Conservation (phyloP, 2,113 vertebrate genomes). For the Alaudala cheleensis region DNA sequence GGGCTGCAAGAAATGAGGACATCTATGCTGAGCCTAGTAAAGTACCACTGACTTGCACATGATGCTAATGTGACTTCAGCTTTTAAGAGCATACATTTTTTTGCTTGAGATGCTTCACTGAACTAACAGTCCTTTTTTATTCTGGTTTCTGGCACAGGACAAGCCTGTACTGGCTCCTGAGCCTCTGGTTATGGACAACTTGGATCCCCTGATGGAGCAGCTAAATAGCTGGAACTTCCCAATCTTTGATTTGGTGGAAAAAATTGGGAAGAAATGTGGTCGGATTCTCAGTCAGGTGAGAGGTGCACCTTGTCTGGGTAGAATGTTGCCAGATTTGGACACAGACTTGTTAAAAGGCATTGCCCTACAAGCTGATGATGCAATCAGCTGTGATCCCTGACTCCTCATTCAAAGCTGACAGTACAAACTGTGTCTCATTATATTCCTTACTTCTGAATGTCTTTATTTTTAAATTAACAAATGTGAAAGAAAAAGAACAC, state of each 20-base stretch:
- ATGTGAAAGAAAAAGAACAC: rapidly evolving
- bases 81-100: background rate
- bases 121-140: background rate
- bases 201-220: constrained; percentile 90
- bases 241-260: constrained; percentile 94
- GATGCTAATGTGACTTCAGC: background rate
- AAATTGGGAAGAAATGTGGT: constrained; percentile 89
- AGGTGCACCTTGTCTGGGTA: background rate
- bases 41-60: background rate
- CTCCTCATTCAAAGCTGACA: background rate
- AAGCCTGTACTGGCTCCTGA: constrained; percentile 90
- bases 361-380: background rate
- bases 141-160: constrained; percentile 76
- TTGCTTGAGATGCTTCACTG: background rate
- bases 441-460: background rate
- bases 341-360: background rate
- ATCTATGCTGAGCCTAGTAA: background rate
- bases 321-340: background rate
- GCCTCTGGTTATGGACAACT: constrained; percentile 90
- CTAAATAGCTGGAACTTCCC: constrained; percentile 99
- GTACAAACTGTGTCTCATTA: background rate
- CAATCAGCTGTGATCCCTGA: background rate
- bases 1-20: constrained; percentile 35
- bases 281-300: constrained; percentile 97
- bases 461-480: background rate